Evolutionary conservation across 2,888 invertebrate species (phyloP).

Genomic region (Frankliniella fusca): DNA sequence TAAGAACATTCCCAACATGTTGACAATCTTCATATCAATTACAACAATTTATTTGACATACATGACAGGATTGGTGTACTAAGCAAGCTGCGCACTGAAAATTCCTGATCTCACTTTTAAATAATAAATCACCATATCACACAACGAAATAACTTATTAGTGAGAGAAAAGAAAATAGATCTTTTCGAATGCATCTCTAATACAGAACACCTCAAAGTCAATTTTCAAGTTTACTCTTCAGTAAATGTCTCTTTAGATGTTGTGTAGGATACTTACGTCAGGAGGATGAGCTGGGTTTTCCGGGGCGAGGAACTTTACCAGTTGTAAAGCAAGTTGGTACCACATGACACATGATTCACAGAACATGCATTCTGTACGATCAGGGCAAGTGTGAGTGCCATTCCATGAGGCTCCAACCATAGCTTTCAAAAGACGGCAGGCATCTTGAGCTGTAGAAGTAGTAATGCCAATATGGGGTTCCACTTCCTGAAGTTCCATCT

Average conservation of each 20-base stretch:
- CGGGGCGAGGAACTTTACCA: conserved; percentile 75
- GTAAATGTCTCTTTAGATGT: not conserved
- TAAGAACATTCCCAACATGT: no score
- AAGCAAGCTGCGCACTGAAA: no score
- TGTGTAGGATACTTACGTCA: conserved; percentile 56
- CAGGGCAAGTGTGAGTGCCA: conserved; percentile 58
- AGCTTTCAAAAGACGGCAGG: conserved; percentile 67
- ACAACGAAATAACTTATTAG: no score
- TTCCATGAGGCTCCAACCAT: conserved; percentile 73
- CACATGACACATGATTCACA: conserved; percentile 92
- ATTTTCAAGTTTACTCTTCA: no score
- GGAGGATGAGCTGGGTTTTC: conserved; percentile 68
- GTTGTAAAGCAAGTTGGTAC: conserved; percentile 81
- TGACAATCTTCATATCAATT: no score
- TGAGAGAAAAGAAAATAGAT: no score
- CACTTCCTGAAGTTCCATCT: conserved; percentile 83
- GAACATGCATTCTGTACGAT: conserved; percentile 71
- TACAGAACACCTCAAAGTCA: not conserved
- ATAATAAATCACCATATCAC: no score
- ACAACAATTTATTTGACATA: no score
- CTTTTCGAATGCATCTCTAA: not conserved
- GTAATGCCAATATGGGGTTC: conserved; percentile 74
- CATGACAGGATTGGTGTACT: no score
- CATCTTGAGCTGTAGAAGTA: conserved; percentile 68
- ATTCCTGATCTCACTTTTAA: no score